Evolutionary conservation across 2,113 vertebrate species (phyloP).

Genomic region (Parus major): DNA sequence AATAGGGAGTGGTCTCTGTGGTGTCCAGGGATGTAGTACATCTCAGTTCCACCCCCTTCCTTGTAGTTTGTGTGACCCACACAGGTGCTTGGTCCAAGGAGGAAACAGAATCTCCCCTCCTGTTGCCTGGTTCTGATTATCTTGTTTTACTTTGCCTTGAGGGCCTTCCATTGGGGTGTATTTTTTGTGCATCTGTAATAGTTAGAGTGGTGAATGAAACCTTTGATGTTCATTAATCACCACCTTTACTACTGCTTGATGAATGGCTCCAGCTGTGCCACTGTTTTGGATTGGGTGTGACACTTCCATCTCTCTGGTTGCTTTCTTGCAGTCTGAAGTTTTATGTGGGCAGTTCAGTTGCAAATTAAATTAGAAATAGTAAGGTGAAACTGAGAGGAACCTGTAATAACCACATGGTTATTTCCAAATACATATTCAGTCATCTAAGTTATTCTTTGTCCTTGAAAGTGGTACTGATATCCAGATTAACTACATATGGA

Average conservation of each 20-base stretch:
- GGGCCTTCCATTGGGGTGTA: not conserved
- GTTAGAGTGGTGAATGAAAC: not conserved
- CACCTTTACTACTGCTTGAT: not conserved
- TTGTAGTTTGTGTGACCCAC: fast-evolving
- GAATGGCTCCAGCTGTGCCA: not conserved
- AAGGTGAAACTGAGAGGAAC: not conserved
- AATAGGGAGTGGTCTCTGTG: not conserved
- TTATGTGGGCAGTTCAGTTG: not conserved
- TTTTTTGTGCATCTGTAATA: not conserved
- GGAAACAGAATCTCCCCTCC: not conserved
- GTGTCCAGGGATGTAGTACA: not conserved
- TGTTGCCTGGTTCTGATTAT: not conserved
- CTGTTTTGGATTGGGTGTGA: not conserved
- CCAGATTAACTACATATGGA: not conserved
- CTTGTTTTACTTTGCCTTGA: not conserved
- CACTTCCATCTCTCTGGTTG: not conserved
- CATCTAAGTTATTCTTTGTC: not conserved
- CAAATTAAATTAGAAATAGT: not conserved
- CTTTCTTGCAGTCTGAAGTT: not conserved
- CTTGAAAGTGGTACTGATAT: not conserved
- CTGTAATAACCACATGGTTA: not conserved
- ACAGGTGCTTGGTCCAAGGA: not conserved
- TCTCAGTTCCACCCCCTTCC: not conserved
- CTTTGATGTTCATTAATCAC: not conserved
- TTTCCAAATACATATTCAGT: not conserved